Evolutionary conservation across 92 coral and sea anemone species (phyloP).

Genomic region (Zoanthus solanderi): DNA sequence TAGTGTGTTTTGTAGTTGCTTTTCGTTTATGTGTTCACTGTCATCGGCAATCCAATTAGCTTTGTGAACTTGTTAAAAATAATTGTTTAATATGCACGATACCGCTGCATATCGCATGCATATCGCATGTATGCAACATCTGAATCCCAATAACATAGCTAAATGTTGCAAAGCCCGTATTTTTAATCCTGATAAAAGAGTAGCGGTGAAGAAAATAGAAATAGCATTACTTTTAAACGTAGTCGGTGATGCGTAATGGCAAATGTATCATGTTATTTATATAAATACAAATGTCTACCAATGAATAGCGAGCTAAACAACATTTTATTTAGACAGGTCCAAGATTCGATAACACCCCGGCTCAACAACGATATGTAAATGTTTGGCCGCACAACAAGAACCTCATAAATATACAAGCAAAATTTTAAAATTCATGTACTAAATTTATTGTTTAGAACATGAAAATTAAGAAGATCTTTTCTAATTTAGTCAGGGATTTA

Average conservation of each 20-base stretch:
- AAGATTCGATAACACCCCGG: slow-evolving; percentile 44
- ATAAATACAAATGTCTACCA: slow-evolving; percentile 36
- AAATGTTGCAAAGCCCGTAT: slow-evolving; percentile 5
- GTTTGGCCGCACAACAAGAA: slow-evolving; percentile 43
- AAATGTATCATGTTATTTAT: slow-evolving; percentile 44
- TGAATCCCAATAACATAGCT: neutral
- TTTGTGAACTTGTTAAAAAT: neutral
- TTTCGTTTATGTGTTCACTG: neutral
- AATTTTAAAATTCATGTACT: slow-evolving; percentile 72
- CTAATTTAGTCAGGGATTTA: neutral
- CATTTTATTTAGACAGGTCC: slow-evolving; percentile 43
- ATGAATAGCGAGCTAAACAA: slow-evolving; percentile 13
- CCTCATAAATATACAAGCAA: slow-evolving; percentile 66
- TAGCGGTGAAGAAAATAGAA: neutral
- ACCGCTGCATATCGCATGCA: neutral
- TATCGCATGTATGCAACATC: neutral
- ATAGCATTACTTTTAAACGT: slow-evolving; percentile 24
- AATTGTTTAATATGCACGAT: neutral
- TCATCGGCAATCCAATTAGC: neutral
- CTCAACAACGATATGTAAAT: slow-evolving; percentile 48
- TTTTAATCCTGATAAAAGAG: neutral
- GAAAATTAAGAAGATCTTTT: slow-evolving; percentile 47
- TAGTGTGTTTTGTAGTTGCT: no score
- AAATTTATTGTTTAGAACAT: slow-evolving; percentile 58
- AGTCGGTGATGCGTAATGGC: slow-evolving; percentile 17